Evolutionary conservation across 37 sponge, comb jelly and placozoan genomes (phyloP).

Genomic region (Dysidea cf. avara): DNA sequence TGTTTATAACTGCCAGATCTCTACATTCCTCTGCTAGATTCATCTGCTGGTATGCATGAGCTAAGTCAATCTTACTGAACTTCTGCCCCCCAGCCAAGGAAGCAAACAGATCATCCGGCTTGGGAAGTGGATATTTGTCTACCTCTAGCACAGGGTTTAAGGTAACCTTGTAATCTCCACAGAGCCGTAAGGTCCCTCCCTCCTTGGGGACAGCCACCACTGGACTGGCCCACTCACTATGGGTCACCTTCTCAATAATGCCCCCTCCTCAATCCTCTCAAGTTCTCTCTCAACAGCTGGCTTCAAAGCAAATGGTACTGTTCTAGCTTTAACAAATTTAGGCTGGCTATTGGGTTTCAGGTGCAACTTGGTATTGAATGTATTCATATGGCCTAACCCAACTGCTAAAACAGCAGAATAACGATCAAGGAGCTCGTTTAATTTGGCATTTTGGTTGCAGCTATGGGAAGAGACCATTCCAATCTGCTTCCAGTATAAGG

Average conservation of each 20-base stretch:
- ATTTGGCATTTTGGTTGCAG: too few relatives aligned
- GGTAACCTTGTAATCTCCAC: constrained; percentile 36
- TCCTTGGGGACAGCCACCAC: constrained; percentile 4
- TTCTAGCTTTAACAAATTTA: constrained; percentile 25
- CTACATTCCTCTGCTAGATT: neutral
- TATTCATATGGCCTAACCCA: constrained; percentile 2
- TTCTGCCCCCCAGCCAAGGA: constrained; percentile 13
- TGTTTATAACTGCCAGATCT: constrained; percentile 19
- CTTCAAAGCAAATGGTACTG: constrained; percentile 37
- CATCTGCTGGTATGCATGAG: constrained; percentile 24
- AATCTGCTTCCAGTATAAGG: too few relatives aligned
- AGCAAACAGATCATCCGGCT: constrained; percentile 12
- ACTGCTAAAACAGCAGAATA: constrained; percentile 22
- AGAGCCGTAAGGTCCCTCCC: constrained; percentile 20
- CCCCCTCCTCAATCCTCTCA: constrained; percentile 16
- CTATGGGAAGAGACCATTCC: too few relatives aligned
- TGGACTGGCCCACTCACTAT: neutral
- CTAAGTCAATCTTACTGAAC: constrained; percentile 25
- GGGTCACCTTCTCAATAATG: constrained; percentile 9
- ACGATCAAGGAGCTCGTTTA: constrained; percentile 11
- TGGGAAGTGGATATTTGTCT: constrained; percentile 20
- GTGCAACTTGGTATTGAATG: constrained; percentile 8
- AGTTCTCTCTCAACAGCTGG: constrained; percentile 31
- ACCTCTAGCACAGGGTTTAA: constrained; percentile 26
- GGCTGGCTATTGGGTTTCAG: constrained; percentile 10